Percentiles rank a stretch among this genome's conserved stretches.
These are phyloP conservation scores for Argya squamiceps DNA, from an alignment of 2,797 vertebrate species.

Conservation along the genomic window DNA sequence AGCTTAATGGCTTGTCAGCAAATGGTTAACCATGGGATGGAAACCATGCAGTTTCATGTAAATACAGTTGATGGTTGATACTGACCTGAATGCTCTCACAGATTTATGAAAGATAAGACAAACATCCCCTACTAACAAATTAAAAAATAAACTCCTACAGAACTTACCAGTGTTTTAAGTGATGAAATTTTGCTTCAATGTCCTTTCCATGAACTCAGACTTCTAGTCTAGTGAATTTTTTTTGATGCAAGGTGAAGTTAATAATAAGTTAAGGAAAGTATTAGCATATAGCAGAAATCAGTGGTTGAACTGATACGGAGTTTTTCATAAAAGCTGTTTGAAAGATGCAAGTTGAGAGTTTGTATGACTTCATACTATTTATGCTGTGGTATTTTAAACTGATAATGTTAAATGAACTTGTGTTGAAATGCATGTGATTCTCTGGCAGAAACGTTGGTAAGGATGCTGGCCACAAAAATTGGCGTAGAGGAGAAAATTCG, in stretches of 20 bases:
- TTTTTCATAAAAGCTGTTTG: background rate
- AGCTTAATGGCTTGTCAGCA: background rate
- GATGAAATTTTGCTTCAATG: background rate
- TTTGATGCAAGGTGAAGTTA: background rate
- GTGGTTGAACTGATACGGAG: background rate
- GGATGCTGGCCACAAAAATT: background rate
- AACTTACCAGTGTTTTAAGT: background rate
- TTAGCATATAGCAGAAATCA: background rate
- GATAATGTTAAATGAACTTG: background rate
- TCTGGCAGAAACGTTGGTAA: background rate
- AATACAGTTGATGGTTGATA: background rate
- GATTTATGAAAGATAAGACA: background rate
- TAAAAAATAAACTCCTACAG: background rate
- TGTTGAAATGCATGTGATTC: background rate
- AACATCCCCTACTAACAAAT: accelerated
- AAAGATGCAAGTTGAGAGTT: background rate
- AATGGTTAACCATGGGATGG: background rate
- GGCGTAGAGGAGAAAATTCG: background rate
- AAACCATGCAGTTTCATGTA: background rate
- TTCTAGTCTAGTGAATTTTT: background rate
- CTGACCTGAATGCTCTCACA: background rate
- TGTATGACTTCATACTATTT: background rate
- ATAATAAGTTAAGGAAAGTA: background rate
- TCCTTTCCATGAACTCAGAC: background rate
- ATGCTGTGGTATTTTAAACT: background rate